Conservation (phyloP, 2,888 invertebrate genomes). For the Serrognathus titanus region DNA sequence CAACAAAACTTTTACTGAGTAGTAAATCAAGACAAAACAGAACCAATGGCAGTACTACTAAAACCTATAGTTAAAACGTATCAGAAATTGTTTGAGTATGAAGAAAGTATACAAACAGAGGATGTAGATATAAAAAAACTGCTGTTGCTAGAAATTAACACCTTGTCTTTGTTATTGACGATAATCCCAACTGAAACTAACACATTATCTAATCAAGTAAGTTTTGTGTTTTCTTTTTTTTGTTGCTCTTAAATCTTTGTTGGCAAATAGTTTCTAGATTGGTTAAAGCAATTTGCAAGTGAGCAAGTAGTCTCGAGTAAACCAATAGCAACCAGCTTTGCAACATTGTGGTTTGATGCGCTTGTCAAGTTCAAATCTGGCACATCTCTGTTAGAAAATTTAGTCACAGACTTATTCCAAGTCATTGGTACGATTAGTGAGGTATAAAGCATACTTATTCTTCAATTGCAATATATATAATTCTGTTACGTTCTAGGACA, state of each 20-base stretch:
- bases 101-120: slow-evolving; percentile 37
- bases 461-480: not conserved
- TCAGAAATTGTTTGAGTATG: slow-evolving; percentile 40
- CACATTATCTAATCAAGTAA: slow-evolving; percentile 34
- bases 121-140: slow-evolving; percentile 43
- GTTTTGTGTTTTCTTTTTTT: not conserved
- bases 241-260: not conserved
- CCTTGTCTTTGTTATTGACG: slow-evolving; percentile 32
- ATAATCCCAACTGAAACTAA: slow-evolving; percentile 30
- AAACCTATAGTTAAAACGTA: slow-evolving; percentile 35
- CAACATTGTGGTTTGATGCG: slow-evolving; percentile 42
- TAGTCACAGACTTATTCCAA: slow-evolving; percentile 47
- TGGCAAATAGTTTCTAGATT: slow-evolving; percentile 41
- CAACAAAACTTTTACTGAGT: too few relatives aligned
- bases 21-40: too few relatives aligned
- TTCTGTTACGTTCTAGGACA: slow-evolving; percentile 31
- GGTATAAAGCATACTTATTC: slow-evolving; percentile 32
- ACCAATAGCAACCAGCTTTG: slow-evolving; percentile 37
- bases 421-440: slow-evolving; percentile 49
- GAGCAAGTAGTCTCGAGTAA: slow-evolving; percentile 37
- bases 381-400: slow-evolving; percentile 45
- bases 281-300: slow-evolving; percentile 43
- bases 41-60: slow-evolving; percentile 18
- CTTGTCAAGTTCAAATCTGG: slow-evolving; percentile 43
- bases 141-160: slow-evolving; percentile 34